Evolutionary conservation across 2,797 vertebrate species (phyloP).

Genomic region (Neosilurus hyrtlii): DNA sequence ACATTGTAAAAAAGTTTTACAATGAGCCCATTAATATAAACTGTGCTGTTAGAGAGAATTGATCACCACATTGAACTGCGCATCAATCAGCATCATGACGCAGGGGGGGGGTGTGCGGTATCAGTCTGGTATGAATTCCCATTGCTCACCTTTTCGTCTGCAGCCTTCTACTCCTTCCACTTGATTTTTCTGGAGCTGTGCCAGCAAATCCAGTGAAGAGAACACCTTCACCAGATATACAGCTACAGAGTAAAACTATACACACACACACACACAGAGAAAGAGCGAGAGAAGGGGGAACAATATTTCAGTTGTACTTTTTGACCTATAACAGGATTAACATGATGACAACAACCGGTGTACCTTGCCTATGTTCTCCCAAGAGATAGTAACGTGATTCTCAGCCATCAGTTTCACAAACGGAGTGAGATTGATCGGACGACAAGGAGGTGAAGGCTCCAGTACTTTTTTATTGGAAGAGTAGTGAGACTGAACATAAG

Average conservation of each 20-base stretch:
- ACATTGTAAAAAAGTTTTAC: no score
- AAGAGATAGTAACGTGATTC: constrained; percentile 77
- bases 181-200: constrained; percentile 74
- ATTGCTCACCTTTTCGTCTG: constrained; percentile 74
- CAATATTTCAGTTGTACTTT: not conserved
- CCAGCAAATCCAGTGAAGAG: constrained; percentile 75
- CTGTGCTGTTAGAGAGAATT: not conserved
- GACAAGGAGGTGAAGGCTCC: constrained; percentile 80
- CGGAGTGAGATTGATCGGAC: constrained; percentile 81
- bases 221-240: constrained; percentile 78
- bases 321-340: not conserved
- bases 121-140: not conserved
- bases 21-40: not conserved
- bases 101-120: no score
- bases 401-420: constrained; percentile 75
- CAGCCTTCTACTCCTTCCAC: constrained; percentile 76
- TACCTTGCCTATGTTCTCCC: constrained; percentile 83
- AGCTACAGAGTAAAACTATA: constrained; percentile 76
- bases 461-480: constrained; percentile 76
- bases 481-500: constrained; percentile 72
- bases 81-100: not conserved
- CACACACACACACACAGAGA: not conserved
- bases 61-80: not conserved
- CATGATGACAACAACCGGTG: not conserved
- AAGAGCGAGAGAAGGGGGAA: not conserved